Conservation (phyloP, 2,888 invertebrate genomes). For the Galeruca laticollis region DNA sequence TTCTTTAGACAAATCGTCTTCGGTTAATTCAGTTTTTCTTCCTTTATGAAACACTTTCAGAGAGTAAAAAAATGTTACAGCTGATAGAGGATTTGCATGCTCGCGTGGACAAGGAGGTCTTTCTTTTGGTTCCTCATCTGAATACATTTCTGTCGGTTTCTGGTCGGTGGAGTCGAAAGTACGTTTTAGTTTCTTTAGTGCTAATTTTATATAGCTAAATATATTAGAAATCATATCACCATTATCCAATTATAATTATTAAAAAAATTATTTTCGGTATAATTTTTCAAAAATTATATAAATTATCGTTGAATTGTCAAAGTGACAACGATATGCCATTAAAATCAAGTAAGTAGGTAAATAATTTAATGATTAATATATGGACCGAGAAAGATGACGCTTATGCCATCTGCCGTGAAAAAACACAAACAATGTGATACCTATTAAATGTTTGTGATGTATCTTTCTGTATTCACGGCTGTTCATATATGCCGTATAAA, state of each 20-base stretch:
- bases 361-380: neutral
- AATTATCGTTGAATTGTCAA: neutral
- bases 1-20: conserved; percentile 75
- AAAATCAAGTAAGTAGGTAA: neutral
- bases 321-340: neutral
- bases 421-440: no score
- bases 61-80: conserved; percentile 55
- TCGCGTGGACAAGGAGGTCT: conserved; percentile 52
- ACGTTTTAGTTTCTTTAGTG: conserved; percentile 1
- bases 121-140: conserved; percentile 23
- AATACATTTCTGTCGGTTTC: conserved; percentile 11
- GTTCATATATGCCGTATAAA: no score
- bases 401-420: no score
- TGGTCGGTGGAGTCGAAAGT: neutral
- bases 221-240: neutral
- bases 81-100: conserved; percentile 58
- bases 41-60: conserved; percentile 59
- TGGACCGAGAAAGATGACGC: no score
- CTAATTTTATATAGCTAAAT: neutral
- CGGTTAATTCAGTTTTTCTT: conserved; percentile 57
- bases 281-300: neutral
- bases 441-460: no score
- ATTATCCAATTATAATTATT: neutral
- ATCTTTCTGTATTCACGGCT: no score
- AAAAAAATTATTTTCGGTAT: neutral